Conservation (phyloP, 2,888 invertebrate species). For the Lysandra coridon region DNA sequence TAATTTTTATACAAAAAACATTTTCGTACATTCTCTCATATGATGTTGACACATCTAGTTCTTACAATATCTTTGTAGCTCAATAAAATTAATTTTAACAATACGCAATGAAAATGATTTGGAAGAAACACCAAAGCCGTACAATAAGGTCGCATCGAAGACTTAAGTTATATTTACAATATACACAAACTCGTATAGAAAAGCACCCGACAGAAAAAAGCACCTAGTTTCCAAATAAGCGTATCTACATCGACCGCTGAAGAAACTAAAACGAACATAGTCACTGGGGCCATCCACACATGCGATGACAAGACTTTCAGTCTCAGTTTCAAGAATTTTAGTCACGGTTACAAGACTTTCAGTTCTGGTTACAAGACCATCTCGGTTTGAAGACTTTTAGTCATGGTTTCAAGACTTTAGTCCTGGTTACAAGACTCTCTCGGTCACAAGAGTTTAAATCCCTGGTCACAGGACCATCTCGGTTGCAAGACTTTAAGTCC, state of each 20-base stretch:
- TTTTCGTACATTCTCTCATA: neutral
- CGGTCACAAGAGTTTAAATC: neutral
- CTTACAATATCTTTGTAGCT: neutral
- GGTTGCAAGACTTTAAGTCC: neutral
- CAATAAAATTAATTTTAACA: neutral
- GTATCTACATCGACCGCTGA: slow-evolving; percentile 58
- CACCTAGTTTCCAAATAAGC: slow-evolving; percentile 79
- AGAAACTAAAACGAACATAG: slow-evolving; percentile 51
- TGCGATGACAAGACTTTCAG: slow-evolving; percentile 15
- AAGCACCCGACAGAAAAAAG: slow-evolving; percentile 79
- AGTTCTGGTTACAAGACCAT: slow-evolving; percentile 10
- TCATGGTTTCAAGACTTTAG: slow-evolving; percentile 16
- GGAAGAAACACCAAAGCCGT: slow-evolving; percentile 34
- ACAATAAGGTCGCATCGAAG: slow-evolving; percentile 46
- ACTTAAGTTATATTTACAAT: slow-evolving; percentile 74
- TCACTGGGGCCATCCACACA: slow-evolving; percentile 57
- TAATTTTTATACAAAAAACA: neutral
- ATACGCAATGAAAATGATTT: neutral
- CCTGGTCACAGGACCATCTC: neutral
- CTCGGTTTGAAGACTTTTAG: neutral
- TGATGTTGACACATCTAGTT: neutral
- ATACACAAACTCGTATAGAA: slow-evolving; percentile 73
- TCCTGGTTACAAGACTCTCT: neutral
- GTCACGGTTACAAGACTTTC: slow-evolving; percentile 19
- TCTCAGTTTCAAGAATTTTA: neutral